Base-by-base conservation (phyloP, 2,888 invertebrate genomes). In the Tortrix viridana region DNA sequence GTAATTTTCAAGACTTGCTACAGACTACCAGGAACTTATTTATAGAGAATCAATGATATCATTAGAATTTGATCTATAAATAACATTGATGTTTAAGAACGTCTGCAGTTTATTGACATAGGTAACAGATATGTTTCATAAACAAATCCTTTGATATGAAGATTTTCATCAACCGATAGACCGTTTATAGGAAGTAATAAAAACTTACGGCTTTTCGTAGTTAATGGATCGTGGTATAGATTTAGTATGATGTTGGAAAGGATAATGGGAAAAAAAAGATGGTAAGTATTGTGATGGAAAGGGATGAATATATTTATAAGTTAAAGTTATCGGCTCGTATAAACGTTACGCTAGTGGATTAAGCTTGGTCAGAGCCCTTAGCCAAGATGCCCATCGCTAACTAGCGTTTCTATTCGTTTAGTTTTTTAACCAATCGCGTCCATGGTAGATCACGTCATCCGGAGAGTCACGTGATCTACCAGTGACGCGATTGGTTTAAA, bases 141-240 rank as follows among this genome's bases (percentile, higher is more conserved):
- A 52, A 62, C 56, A 56, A n/a, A 46, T 26, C 18, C 47, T 48
- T 49, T 50, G 49, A 37, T 23, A 50, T 3, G 43, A 22, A 61
- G 49, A 61, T 50, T 50, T 48, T 55, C 46, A 55, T 41, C 52
- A 48, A 44, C 32, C 32, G 16, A 43, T 54, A 23, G 53, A 49
- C 55, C 37, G 44, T 61, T 62, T 62, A 62, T 62, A 57, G 57
- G 52, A 41, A 26, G 56, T 47, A 52, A 50, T 62, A 62, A 62
- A 61, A 56, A n/a, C 49, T 56, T 49, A 49, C 43, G 43, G 43
- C 22, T 43, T 5, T 19, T n/a, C 20, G 37, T 20, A 50, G 56
- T 50, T 49, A 49, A 49, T 48, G 53, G 41, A 14, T 60, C 18
- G 37, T 7, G 20, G 43, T 38, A 32, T 49, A n/a, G 23, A 32